These are phyloP conservation scores for Pelosia muscerda DNA, from an alignment of 2,888 invertebrate genomes.

Conservation along the genomic window DNA sequence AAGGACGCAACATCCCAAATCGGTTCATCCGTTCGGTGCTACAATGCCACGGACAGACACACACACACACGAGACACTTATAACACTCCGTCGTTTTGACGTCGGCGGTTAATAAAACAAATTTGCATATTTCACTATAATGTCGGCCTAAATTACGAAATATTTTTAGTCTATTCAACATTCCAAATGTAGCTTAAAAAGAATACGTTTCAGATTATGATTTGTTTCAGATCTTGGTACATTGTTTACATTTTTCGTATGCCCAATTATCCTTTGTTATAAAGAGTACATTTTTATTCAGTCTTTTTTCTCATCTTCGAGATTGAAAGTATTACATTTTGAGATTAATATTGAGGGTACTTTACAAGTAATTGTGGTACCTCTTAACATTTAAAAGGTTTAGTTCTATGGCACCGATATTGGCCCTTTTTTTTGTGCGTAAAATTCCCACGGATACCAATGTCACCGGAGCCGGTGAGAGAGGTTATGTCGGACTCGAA, in stretches of 20 bases:
- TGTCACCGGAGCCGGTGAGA: too few relatives aligned
- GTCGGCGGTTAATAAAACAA: too few relatives aligned
- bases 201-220: background rate
- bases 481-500: too few relatives aligned
- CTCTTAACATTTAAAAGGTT: background rate
- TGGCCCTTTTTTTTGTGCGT: too few relatives aligned
- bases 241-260: constrained; percentile 7
- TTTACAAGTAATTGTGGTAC: background rate
- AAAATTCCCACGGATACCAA: too few relatives aligned
- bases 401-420: background rate
- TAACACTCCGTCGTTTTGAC: too few relatives aligned
- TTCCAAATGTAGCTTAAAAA: background rate
- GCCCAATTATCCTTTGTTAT: constrained; percentile 19
- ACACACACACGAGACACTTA: too few relatives aligned
- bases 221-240: background rate
- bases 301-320: background rate
- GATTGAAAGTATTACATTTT: background rate
- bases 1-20: too few relatives aligned
- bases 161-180: background rate
- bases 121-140: background rate
- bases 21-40: too few relatives aligned
- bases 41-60: too few relatives aligned
- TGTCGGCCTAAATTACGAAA: background rate
- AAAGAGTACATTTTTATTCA: constrained; percentile 15
- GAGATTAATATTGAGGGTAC: background rate